A percentile compares a stretch with the other conserved stretches of the same genome.
phyloP scores from a whole-genome alignment of 1,140 invertebrate genomes.

The Bombus waltoni region DNA sequence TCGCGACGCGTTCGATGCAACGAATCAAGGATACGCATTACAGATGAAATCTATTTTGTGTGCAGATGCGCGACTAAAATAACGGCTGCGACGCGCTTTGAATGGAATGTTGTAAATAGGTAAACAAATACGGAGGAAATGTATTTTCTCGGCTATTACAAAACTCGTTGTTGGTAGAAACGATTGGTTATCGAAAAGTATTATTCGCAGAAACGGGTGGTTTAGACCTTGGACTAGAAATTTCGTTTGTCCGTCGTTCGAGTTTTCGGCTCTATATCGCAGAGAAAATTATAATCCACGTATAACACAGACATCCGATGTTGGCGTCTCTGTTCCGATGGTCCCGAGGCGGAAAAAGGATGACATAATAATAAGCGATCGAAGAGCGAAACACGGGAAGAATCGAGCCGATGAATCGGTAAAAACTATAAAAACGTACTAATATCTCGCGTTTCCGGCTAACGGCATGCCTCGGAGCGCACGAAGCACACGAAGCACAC shows the following conservation, averaged over 20 bases:
- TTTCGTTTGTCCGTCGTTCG: not conserved
- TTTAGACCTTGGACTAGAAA: not conserved
- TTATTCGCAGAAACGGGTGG: not conserved
- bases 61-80: not conserved
- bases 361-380: too few relatives aligned
- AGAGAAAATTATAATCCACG: too few relatives aligned
- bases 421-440: too few relatives aligned
- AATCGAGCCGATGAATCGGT: not conserved
- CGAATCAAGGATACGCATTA: too few relatives aligned
- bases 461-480: not conserved
- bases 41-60: not conserved
- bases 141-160: not conserved
- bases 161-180: not conserved
- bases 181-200: not conserved
- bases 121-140: not conserved
- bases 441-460: slow-evolving; percentile 5
- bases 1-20: not conserved
- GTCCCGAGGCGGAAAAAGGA: too few relatives aligned
- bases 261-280: not conserved
- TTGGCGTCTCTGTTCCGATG: too few relatives aligned
- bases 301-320: too few relatives aligned
- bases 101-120: not conserved
- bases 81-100: not conserved
- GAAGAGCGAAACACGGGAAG: not conserved
- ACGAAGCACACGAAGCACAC: too few relatives aligned